Base-by-base conservation (phyloP, 2,113 vertebrate species). In the Chelonoidis abingdonii region DNA sequence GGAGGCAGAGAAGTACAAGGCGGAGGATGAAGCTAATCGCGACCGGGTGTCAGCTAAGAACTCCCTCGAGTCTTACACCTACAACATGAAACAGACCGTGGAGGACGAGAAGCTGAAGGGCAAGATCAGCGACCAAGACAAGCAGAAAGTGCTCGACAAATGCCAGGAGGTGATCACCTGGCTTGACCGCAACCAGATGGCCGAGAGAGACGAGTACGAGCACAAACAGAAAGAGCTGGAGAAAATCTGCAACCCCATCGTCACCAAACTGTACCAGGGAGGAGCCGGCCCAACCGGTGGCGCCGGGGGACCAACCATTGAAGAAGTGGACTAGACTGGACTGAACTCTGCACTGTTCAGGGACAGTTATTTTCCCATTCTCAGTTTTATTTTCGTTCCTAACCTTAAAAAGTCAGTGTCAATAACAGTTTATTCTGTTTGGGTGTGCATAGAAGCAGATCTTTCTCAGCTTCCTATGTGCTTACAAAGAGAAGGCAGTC, bases 161-260 rank as follows among this genome's bases (percentile, higher is more conserved):
- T 99, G 98, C 88, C 98, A 97, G 95, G 98, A 99, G 83, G 98
- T 98, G 88, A 95, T 99, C 52, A 97, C 53, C 31, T 99, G 98
- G 98, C 98, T 99, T 0, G 98, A 99, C 87, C 97, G 97, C 49
- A 99, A 99, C 97, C 98, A 99, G 98, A 98, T 98, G 98, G 98
- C 98, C 0, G 98, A 99, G 96, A 99, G 98, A 85, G 98, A 99
- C 13, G 98, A 99, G 93, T 99, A 98, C 0, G 98, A 99, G 89
- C 98, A 99, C 97, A 98, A 99, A 97, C 98, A 98, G 97, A 98
- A 98, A 83, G 98, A 99, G 97, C 97, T 99, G 65, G 98, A 99
- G 97, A 98, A 98, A 95, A 96, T 99, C 79, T 99, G 98, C 98
- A 99, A 98, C 95, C 98, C 98, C 21, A 98, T 99, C 2, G 98